phyloP scores from a whole-genome alignment of 2,113 vertebrate genomes.

The Nesoenas mayeri region DNA sequence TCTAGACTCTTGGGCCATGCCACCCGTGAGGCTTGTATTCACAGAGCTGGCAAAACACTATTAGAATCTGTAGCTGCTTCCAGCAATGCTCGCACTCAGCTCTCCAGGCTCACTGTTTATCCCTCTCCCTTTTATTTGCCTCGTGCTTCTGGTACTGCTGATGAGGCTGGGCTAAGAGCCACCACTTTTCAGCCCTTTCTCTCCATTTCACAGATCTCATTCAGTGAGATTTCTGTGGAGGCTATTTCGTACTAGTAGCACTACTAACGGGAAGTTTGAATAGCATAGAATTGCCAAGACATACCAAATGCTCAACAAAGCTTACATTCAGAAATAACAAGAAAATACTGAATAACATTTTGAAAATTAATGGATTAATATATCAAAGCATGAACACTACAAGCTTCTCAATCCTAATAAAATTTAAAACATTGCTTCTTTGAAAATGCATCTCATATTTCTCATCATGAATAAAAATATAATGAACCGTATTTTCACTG shows the following conservation, averaged over 20 bases:
- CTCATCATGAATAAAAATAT: background rate
- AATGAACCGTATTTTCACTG: background rate
- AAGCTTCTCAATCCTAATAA: background rate
- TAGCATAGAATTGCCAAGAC: background rate
- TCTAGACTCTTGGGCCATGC: background rate
- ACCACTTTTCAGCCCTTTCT: background rate
- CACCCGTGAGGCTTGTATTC: accelerated
- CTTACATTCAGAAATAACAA: background rate
- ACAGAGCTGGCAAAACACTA: background rate
- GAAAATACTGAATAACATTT: background rate
- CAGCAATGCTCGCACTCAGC: background rate
- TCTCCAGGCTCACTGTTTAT: background rate
- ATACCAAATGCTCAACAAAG: background rate
- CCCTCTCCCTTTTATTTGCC: background rate
- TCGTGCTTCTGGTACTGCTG: background rate
- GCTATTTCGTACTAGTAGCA: background rate
- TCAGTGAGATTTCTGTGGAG: background rate
- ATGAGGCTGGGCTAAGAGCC: slow-evolving; percentile 21
- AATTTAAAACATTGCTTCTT: background rate
- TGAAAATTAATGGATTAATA: background rate
- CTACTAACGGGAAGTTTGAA: background rate
- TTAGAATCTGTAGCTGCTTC: background rate
- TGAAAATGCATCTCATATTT: background rate
- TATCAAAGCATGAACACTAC: background rate
- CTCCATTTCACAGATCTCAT: background rate